Conservation (phyloP, 2,888 invertebrate species). For the Nephrotoma guestfalica region DNA sequence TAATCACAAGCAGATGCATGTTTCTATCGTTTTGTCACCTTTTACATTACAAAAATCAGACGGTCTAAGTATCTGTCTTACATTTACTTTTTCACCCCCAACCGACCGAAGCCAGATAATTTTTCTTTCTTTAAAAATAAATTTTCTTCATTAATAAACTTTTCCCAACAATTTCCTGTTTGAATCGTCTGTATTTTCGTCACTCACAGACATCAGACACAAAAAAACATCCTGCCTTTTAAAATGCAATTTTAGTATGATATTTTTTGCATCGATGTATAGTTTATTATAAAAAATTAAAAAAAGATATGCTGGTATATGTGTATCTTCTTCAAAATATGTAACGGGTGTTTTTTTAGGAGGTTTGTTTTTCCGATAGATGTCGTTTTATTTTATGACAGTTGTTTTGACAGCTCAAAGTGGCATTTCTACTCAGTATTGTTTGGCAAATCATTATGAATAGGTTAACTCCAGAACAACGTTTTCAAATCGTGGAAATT, state of each 20-base stretch:
- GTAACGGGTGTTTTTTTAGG: too few relatives aligned
- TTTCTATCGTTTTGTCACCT: too few relatives aligned
- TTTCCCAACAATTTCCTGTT: not conserved
- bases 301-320: not conserved
- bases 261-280: not conserved
- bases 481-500: too few relatives aligned
- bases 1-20: too few relatives aligned
- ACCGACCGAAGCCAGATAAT: not conserved
- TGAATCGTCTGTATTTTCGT: not conserved
- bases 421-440: too few relatives aligned
- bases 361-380: too few relatives aligned
- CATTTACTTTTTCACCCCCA: not conserved
- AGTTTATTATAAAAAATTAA: not conserved
- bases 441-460: too few relatives aligned
- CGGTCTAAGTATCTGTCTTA: not conserved
- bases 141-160: not conserved
- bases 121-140: not conserved
- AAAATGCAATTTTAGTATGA: not conserved
- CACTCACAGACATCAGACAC: not conserved
- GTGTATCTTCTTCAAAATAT: not conserved
- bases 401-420: too few relatives aligned
- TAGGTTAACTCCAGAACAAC: too few relatives aligned
- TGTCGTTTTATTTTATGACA: too few relatives aligned
- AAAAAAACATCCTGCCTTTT: not conserved
- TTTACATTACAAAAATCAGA: not conserved